Conservation (phyloP, 1,140 invertebrate genomes). For the Daktulosphaira vitifoliae region DNA sequence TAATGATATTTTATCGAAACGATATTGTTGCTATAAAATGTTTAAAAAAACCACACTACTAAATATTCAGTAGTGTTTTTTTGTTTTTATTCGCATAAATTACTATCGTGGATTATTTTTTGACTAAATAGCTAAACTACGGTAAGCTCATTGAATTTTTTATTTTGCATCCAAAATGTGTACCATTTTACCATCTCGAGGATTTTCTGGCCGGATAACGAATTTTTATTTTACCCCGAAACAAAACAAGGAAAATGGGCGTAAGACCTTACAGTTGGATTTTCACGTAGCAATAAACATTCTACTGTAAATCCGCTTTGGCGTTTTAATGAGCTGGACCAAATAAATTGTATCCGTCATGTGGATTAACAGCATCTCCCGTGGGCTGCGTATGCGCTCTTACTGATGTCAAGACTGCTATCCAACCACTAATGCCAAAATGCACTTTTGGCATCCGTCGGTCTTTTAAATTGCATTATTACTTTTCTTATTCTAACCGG, state of each 20-base stretch:
- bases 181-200: background rate
- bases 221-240: no score
- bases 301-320: slow-evolving; percentile 25
- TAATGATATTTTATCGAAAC: no score
- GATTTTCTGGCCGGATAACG: background rate
- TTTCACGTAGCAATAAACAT: slow-evolving; percentile 33
- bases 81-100: no score
- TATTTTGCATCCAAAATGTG: background rate
- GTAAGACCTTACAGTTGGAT: slow-evolving; percentile 8
- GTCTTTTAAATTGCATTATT: background rate
- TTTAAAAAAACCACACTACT: no score
- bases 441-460: slow-evolving; percentile 26
- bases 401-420: no score
- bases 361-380: slow-evolving; percentile 16
- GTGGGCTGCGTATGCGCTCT: no score
- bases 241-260: no score
- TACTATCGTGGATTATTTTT: no score
- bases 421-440: slow-evolving; percentile 17
- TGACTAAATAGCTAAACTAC: no score
- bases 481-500: no score
- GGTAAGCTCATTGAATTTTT: background rate
- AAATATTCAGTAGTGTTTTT: no score
- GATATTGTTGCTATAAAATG: no score
- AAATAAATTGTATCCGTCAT: slow-evolving; percentile 21
- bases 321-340: slow-evolving; percentile 32